Evolutionary conservation across 2,797 vertebrate species (phyloP).

Genomic region (Arnoldichthys spilopterus): DNA sequence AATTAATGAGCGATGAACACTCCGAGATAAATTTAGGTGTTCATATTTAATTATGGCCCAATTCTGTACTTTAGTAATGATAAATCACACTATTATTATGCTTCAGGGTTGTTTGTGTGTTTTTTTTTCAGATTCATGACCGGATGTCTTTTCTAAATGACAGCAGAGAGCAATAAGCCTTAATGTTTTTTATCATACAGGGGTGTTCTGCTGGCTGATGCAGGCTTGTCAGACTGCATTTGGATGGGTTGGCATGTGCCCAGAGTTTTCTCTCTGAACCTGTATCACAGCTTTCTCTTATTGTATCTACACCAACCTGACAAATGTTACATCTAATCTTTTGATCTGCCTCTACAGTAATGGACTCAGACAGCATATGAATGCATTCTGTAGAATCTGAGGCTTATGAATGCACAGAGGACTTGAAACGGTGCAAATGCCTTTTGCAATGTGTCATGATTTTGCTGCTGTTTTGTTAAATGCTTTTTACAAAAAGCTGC

Average conservation of each 20-base stretch:
- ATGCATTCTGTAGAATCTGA: no score
- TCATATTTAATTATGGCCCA: slow-evolving; percentile 97
- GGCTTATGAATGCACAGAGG: not conserved
- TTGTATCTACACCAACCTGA: slow-evolving; percentile 25
- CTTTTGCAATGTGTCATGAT: not conserved
- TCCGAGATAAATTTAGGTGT: slow-evolving; percentile 94
- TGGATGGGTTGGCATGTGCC: slow-evolving; percentile 23
- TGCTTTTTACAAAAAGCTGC: not conserved
- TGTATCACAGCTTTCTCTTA: slow-evolving; percentile 1
- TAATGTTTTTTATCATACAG: slow-evolving; percentile 60
- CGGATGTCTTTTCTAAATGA: slow-evolving; percentile 85
- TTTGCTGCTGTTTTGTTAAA: not conserved
- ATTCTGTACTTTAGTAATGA: slow-evolving; percentile 86
- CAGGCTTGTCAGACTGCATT: slow-evolving; percentile 5
- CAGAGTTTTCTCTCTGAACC: slow-evolving; percentile 32
- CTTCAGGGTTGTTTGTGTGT: slow-evolving; percentile 71
- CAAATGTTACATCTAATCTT: slow-evolving; percentile 28
- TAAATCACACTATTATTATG: slow-evolving; percentile 94
- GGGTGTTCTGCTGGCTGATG: slow-evolving; percentile 12
- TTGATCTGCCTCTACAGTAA: slow-evolving; percentile 42
- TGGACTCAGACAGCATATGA: slow-evolving; percentile 27
- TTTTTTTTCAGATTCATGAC: slow-evolving; percentile 65
- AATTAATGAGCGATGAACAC: slow-evolving; percentile 93
- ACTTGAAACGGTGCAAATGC: not conserved
- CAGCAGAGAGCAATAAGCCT: slow-evolving; percentile 66